Evolutionary conservation across 1,140 invertebrate genomes (phyloP), one percentile per base, ranked within the genome.

Genomic region (Notospermus geniculatus): DNA sequence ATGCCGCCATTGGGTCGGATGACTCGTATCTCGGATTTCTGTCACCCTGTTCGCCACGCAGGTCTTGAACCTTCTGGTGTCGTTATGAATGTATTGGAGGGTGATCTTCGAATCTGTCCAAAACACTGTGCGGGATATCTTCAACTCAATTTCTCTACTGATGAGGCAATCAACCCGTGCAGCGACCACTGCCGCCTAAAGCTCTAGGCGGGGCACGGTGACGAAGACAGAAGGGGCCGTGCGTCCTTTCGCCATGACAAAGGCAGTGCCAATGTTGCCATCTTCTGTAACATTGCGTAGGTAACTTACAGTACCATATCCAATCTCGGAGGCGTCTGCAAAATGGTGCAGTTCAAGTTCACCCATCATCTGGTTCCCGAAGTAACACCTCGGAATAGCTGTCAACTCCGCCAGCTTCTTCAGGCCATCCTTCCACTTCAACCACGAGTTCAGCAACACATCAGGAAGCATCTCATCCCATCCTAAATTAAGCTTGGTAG

Each of bases 1-100:
- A 67, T 82, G 71, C 23, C 64, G 52, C 78, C 79, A 83, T 1
- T 65, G 29, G 1, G 54, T 54, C n/a, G 28, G 13, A 28, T 53
- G 61, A 41, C 28, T 29, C 19, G 28, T 22, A 50, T 17, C 25
- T 2, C 32, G 15, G 25, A 57, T 57, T 30, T 22, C 19, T 11
- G 11, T 13, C 2, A 57, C 29, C n/a, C 56, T n/a, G 19, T 57
- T 57, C 28, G n/a, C 19, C 4, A 57, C 56, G 32, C 15, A 57
- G 13, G 56, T 60, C 43, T 66, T 43, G 46, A 9, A 68, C 63
- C 32, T 59, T 30, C 0, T 36, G 25, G 19, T 54, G n/a, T 57
- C 56, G 25, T 41, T 57, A 2, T 11, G 7, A 5, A 57, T 57
- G 13, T 36, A 41, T 41, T 22, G n/a, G 2, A 57, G 11, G 11